These are phyloP conservation scores for Protosalanx chinensis DNA, from an alignment of 2,797 vertebrate genomes.

Conservation along the genomic window DNA sequence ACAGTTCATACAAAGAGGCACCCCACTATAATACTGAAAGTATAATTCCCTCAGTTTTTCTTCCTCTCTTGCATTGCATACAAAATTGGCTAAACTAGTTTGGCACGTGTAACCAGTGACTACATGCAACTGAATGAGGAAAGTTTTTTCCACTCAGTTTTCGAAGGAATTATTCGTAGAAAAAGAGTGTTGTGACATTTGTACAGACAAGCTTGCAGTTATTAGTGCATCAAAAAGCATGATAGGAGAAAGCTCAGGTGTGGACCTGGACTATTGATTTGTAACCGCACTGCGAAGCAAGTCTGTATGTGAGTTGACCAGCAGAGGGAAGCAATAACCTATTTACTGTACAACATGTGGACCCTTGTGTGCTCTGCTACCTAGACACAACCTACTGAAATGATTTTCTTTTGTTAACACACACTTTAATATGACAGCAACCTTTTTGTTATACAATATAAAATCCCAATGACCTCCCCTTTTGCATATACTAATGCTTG, in stretches of 20 bases:
- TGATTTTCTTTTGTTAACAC: background rate
- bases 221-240: background rate
- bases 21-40: background rate
- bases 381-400: conserved; percentile 20
- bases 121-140: background rate
- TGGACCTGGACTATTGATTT: background rate
- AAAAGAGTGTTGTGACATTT: background rate
- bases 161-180: background rate
- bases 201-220: background rate
- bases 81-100: background rate
- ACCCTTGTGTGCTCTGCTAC: conserved; percentile 24
- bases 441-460: too few species aligned
- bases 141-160: background rate
- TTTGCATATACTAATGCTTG: background rate
- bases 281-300: conserved; percentile 20
- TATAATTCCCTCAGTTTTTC: too few species aligned
- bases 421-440: background rate
- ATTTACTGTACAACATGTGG: conserved; percentile 38
- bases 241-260: background rate
- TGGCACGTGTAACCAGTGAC: too few species aligned
- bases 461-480: background rate
- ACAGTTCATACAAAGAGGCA: background rate
- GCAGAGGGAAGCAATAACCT: conserved; percentile 69
- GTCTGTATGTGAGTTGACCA: conserved; percentile 52
- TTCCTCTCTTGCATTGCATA: background rate